Conservation (phyloP, 1,140 invertebrate species). For the Augochlora pura region DNA sequence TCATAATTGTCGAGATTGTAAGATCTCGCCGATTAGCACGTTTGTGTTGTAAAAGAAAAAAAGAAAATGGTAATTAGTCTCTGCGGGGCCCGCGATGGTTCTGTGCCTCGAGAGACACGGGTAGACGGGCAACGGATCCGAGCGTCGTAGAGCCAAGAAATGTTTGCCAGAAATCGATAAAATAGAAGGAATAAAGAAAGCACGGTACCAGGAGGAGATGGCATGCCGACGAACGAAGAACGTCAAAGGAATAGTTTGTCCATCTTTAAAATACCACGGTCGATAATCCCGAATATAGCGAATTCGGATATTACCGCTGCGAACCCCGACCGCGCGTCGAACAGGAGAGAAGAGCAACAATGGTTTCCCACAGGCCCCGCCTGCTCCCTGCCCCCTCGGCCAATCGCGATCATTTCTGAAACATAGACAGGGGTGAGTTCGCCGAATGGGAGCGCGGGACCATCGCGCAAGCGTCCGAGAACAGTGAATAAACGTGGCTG, state of each 20-base stretch:
- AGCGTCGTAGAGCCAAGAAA: too few species aligned
- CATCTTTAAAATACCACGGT: slow-evolving; percentile 43
- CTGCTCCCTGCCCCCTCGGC: not conserved
- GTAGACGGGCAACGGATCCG: too few species aligned
- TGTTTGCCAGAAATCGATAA: too few species aligned
- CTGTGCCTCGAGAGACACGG: too few species aligned
- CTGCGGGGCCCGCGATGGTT: too few species aligned
- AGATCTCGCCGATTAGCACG: too few species aligned
- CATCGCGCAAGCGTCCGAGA: slow-evolving; percentile 9
- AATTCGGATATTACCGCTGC: not conserved
- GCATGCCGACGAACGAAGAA: not conserved
- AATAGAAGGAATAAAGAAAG: not conserved
- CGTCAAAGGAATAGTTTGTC: slow-evolving; percentile 4
- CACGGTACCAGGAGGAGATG: too few species aligned
- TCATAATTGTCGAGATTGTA: too few species aligned
- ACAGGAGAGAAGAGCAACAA: not conserved
- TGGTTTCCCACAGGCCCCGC: slow-evolving; percentile 23
- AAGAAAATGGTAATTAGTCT: too few species aligned
- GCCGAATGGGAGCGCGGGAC: slow-evolving; percentile 20
- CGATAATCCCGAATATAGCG: slow-evolving; percentile 25
- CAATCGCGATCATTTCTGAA: not conserved
- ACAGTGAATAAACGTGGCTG: not conserved
- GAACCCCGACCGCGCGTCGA: not conserved
- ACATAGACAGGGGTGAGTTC: not conserved
- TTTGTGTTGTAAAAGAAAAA: too few species aligned